Evolutionary conservation across 2,113 vertebrate species (phyloP).

Genomic region (Gadus chalcogrammus): DNA sequence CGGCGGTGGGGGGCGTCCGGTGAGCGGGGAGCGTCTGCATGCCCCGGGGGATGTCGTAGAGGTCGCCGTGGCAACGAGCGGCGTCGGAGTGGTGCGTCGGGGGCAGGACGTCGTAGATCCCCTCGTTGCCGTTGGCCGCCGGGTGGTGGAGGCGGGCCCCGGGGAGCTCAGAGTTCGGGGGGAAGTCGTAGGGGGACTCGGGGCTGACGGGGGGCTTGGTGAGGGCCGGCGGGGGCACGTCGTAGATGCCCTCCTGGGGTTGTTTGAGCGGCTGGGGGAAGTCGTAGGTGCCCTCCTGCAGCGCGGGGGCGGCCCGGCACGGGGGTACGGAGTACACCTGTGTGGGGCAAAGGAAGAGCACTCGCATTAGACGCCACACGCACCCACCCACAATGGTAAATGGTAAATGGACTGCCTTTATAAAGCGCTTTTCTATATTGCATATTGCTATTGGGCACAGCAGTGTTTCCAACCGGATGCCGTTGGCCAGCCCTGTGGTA

Average conservation of each 20-base stretch:
- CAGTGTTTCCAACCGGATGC: not conserved
- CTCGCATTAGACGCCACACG: not conserved
- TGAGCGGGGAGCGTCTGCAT: conserved; percentile 64
- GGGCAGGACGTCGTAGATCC: conserved; percentile 81
- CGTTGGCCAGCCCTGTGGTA: not conserved
- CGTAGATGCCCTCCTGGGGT: conserved; percentile 83
- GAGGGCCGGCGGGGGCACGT: conserved; percentile 80
- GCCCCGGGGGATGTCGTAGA: conserved; percentile 87
- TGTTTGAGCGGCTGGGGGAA: conserved; percentile 77
- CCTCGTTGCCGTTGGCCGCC: conserved; percentile 49
- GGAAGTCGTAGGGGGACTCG: conserved; percentile 73
- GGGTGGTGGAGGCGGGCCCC: conserved; percentile 15
- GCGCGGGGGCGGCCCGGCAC: conserved; percentile 60
- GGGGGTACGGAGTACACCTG: conserved; percentile 83
- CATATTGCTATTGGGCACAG: too few relatives aligned
- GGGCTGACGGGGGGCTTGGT: conserved; percentile 62
- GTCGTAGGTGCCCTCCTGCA: conserved; percentile 81
- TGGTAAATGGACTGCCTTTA: not conserved
- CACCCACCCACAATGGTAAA: too few relatives aligned
- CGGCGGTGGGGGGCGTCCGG: conserved; percentile 52
- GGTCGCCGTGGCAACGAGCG: conserved; percentile 71
- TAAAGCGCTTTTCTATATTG: not conserved
- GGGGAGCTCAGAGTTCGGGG: conserved; percentile 43
- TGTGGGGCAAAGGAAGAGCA: conserved; percentile 13
- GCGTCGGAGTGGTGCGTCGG: conserved; percentile 56